These are phyloP conservation scores for Palythoa grandis DNA, from an alignment of 92 coral and sea anemone genomes.

Conservation along the genomic window DNA sequence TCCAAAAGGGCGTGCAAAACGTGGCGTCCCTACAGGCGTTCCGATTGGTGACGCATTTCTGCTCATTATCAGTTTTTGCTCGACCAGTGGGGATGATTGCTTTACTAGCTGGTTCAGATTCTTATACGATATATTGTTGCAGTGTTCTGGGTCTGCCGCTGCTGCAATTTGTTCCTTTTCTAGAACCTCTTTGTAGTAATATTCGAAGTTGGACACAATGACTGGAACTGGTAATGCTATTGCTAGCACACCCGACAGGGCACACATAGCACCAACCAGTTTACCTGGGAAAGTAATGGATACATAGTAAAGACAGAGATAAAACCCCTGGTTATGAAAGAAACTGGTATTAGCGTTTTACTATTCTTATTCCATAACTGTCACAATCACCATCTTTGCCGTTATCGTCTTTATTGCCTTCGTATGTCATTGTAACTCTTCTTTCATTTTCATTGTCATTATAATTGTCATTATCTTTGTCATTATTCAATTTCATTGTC, in stretches of 20 bases:
- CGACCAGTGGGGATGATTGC: constrained; percentile 69
- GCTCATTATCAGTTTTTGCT: constrained; percentile 47
- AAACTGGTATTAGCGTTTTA: too few relatives aligned
- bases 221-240: constrained; percentile 99
- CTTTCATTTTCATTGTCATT: too few relatives aligned
- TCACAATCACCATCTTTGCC: too few relatives aligned
- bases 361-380: too few relatives aligned
- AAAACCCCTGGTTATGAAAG: too few relatives aligned
- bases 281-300: constrained; percentile 56
- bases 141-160: constrained; percentile 48
- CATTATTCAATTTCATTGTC: too few relatives aligned
- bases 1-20: constrained; percentile 11
- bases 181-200: constrained; percentile 92
- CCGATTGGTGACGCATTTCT: constrained; percentile 12
- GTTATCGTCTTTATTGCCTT: too few relatives aligned
- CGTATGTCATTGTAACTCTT: too few relatives aligned
- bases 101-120: constrained; percentile 70
- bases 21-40: constrained; percentile 35
- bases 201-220: constrained; percentile 95
- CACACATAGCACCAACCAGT: constrained; percentile 91
- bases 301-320: too few relatives aligned
- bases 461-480: too few relatives aligned
- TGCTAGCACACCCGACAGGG: constrained; percentile 92
- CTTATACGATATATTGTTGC: constrained; percentile 56
- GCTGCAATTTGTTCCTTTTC: constrained; percentile 26